Evolutionary conservation across 2,888 invertebrate genomes (phyloP), one percentile per base, ranked within the genome.

Genomic region (Bursaphelenchus okinawaensis): DNA sequence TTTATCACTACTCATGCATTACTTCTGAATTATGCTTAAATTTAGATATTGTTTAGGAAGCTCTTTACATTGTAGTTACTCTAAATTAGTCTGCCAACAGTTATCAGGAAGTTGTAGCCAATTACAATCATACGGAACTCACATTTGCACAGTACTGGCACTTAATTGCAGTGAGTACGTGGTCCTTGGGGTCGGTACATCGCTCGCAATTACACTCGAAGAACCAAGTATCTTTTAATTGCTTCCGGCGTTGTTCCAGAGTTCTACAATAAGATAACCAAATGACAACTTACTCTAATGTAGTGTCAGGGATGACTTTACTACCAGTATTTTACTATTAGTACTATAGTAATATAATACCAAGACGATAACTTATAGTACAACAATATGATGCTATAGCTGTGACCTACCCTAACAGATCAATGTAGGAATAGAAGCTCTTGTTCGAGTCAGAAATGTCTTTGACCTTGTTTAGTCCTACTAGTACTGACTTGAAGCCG

Each of bases 341-440:
- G n/a, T n/a, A n/a, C n/a, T n/a, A n/a, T n/a, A n/a, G n/a, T n/a
- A n/a, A n/a, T n/a, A n/a, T n/a, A n/a, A n/a, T n/a, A n/a, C n/a
- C n/a, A n/a, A n/a, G n/a, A n/a, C n/a, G n/a, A n/a, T n/a, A n/a
- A n/a, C n/a, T n/a, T n/a, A n/a, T n/a, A n/a, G n/a, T n/a, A n/a
- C n/a, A n/a, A n/a, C n/a, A n/a, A n/a, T n/a, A 12, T 22, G 12
- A 31, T 20, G 31, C 7, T 20, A 29, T 29, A 7, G 7, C 31
- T 52, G 19, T 22, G 19, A 70, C 70, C 64, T 29, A 75, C 77
- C 70, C 67, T 19, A 77, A 63, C n/a, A 81, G 61, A 28, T 83
- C 82, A 26, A 82, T 81, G 66, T 82, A 82, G 7, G 80, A 73
- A 66, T 83, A 83, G 68, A 74, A 78, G 1, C 80, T 83, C 3